phyloP scores from a whole-genome alignment of 2,113 vertebrate genomes.

The Oreamnos americanus region DNA sequence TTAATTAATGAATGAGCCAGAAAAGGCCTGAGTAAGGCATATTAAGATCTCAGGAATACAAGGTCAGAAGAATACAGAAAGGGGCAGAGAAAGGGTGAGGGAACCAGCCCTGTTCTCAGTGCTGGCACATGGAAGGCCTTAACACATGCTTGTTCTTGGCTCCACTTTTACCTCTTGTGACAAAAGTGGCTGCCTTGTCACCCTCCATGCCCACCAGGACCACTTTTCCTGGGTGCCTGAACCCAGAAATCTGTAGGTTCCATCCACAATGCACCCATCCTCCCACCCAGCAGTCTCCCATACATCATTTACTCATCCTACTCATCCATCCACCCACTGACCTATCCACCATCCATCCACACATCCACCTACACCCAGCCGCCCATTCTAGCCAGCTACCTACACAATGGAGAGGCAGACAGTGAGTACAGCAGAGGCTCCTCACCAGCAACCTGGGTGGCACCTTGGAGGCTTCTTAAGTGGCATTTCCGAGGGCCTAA shows the following conservation, averaged over 20 bases:
- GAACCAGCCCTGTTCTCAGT: neutral
- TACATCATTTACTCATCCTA: neutral
- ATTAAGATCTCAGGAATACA: neutral
- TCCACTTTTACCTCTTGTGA: neutral
- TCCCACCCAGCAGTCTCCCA: neutral
- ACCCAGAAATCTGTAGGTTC: neutral
- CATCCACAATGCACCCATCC: neutral
- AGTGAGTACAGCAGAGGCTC: neutral
- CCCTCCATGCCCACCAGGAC: neutral
- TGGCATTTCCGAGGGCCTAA: neutral
- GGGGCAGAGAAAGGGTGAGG: neutral
- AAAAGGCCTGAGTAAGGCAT: neutral
- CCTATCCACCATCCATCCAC: neutral
- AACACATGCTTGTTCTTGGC: neutral
- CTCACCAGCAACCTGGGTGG: neutral
- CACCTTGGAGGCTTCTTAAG: neutral
- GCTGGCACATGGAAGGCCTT: neutral
- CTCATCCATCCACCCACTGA: neutral
- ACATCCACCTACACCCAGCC: neutral
- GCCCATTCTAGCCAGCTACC: neutral
- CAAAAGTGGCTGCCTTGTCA: neutral
- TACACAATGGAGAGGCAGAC: fast-evolving
- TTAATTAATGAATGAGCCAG: neutral
- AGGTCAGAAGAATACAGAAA: neutral
- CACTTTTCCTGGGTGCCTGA: neutral